A percentile compares a stretch with the other conserved stretches of the same genome.
phyloP scores from a whole-genome alignment of 2,113 vertebrate species.

The Variabilichromis moorii region DNA sequence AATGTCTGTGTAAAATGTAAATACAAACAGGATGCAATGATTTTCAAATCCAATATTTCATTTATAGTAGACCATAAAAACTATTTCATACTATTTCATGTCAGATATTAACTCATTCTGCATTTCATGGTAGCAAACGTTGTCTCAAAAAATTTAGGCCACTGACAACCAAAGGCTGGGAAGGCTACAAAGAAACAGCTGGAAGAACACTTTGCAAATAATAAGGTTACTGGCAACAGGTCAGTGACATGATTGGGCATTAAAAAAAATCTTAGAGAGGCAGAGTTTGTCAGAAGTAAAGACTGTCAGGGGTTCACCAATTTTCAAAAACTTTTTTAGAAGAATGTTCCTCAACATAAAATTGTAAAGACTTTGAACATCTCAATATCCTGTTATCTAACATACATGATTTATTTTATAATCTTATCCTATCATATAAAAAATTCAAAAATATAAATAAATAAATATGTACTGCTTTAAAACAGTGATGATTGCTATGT shows the following conservation, averaged over 20 bases:
- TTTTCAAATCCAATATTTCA: background rate
- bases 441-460: background rate
- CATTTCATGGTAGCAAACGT: rapidly evolving
- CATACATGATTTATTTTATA: background rate
- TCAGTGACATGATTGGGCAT: background rate
- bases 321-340: background rate
- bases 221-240: background rate
- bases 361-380: background rate
- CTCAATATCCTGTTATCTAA: background rate
- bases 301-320: background rate
- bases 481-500: background rate
- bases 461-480: background rate
- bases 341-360: background rate
- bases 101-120: background rate
- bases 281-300: background rate
- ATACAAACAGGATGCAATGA: background rate
- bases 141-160: background rate
- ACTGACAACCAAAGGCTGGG: background rate
- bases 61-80: background rate
- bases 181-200: background rate
- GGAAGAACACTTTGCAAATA: background rate
- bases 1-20: background rate
- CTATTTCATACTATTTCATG: background rate
- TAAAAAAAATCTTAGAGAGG: background rate
- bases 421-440: background rate